Evolutionary conservation across 2,797 vertebrate genomes (phyloP).

Genomic region (Coregonus ussuriensis): DNA sequence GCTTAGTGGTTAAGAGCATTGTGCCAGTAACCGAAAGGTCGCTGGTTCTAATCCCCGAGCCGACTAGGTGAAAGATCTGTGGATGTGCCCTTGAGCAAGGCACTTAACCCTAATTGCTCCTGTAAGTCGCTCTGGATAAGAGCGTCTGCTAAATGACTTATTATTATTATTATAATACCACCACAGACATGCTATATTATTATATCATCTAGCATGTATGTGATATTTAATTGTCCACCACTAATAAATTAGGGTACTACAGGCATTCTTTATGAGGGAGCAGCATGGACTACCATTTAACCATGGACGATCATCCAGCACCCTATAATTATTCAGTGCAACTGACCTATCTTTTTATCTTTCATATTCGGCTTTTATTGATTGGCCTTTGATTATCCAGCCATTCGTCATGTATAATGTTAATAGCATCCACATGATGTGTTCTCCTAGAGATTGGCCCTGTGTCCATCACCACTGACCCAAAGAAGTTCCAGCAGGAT

Average conservation of each 20-base stretch:
- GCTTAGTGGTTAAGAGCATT: no score
- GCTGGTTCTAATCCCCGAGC: no score
- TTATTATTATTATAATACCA: no score
- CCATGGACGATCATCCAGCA: not conserved
- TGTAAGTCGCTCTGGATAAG: no score
- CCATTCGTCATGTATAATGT: conserved; percentile 24
- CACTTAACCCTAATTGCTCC: no score
- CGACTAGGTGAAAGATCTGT: no score
- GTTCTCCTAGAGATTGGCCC: conserved; percentile 85
- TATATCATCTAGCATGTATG: not conserved
- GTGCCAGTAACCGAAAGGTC: no score
- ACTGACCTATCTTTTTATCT: not conserved
- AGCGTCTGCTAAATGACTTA: no score
- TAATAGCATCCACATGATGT: not conserved
- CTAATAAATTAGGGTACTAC: not conserved
- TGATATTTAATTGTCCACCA: not conserved
- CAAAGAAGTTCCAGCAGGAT: conserved; percentile 86
- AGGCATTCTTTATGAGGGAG: not conserved
- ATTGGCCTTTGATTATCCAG: conserved; percentile 16
- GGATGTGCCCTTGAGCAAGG: no score
- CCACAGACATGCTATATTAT: not conserved
- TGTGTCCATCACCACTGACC: conserved; percentile 88
- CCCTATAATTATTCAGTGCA: not conserved
- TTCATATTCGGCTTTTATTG: not conserved
- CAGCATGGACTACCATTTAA: not conserved